Evolutionary conservation across 2,888 invertebrate species (phyloP), one percentile per base, ranked within the genome.

Genomic region (Coremacera marginata): DNA sequence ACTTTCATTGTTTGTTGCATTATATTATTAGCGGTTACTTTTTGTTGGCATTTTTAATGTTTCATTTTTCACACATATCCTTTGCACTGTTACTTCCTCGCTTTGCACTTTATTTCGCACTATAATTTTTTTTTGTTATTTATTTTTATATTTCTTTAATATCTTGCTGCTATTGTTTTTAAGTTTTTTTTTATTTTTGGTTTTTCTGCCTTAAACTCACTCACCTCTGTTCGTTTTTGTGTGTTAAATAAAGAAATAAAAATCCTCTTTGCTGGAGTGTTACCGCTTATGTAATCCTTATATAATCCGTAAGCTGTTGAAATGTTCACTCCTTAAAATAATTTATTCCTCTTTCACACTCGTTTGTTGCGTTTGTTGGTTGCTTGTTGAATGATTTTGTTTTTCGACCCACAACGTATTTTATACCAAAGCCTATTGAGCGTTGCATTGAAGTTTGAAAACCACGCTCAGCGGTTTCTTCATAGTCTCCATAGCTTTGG

Each of bases 321-420:
- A 83, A 85, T 82, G 84, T 81, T 80, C 14, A 70, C n/a, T 55
- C 31, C 31, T 31, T n/a, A 19, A 34, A 27, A 44, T 60, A 37
- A 44, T 60, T 60, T 31, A 52, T 82, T 84, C 84, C 84, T 84
- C 85, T 84, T 85, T 81, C 82, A 81, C 60, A 72, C 71, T 70
- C 52, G 49, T 70, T 72, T 73, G 49, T 74, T 79, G 76, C 78
- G 81, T 77, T 83, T 81, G 80, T 81, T 82, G 84, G 82, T 80
- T 83, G 82, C 81, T 83, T 81, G 83, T 85, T 85, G 76, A 87
- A 87, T 87, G 87, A 87, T 86, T 84, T 84, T 81, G 82, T 81
- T 82, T 85, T 83, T 81, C 78, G 77, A 81, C 72, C 79, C 68
- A 82, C 83, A 78, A 80, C 80, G 82, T 82, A 79, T 86, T 87